These are phyloP conservation scores for Drosophila lutescens DNA, from an alignment of 2,888 invertebrate genomes.

Conservation along the genomic window DNA sequence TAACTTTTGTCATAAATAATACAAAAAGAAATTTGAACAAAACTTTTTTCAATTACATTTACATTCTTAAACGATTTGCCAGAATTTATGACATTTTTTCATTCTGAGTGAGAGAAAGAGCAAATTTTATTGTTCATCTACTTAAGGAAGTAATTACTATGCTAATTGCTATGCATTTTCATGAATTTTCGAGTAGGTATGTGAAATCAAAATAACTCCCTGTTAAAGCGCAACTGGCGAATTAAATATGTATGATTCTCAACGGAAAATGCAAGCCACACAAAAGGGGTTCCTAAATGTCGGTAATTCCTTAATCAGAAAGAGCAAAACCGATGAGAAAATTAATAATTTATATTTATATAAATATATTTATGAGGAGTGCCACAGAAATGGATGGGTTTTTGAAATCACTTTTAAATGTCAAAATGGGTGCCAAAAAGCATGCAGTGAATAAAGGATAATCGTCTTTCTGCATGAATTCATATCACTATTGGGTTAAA, in stretches of 20 bases:
- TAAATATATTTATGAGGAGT: too few relatives aligned
- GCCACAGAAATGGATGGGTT: too few relatives aligned
- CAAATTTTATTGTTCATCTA: slow-evolving; percentile 1
- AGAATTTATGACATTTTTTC: neutral
- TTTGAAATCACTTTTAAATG: too few relatives aligned
- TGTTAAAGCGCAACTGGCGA: neutral
- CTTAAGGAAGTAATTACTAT: slow-evolving; percentile 3
- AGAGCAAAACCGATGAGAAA: too few relatives aligned
- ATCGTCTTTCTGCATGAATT: too few relatives aligned
- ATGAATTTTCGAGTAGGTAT: neutral
- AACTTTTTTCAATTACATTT: slow-evolving; percentile 1
- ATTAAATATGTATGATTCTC: neutral
- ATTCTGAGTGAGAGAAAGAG: neutral
- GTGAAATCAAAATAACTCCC: slow-evolving; percentile 2
- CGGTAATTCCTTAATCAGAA: too few relatives aligned
- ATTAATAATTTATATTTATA: too few relatives aligned
- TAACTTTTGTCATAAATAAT: neutral
- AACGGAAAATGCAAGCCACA: neutral
- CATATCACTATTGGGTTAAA: too few relatives aligned
- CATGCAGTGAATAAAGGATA: too few relatives aligned
- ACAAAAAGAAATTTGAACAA: neutral
- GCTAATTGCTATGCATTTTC: slow-evolving; percentile 1
- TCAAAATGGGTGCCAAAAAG: too few relatives aligned
- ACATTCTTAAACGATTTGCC: neutral
- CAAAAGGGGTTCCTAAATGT: too few relatives aligned